Evolutionary conservation across 1,140 invertebrate genomes (phyloP), one percentile per base, ranked within the genome.

Genomic region (Radopholus similis): DNA sequence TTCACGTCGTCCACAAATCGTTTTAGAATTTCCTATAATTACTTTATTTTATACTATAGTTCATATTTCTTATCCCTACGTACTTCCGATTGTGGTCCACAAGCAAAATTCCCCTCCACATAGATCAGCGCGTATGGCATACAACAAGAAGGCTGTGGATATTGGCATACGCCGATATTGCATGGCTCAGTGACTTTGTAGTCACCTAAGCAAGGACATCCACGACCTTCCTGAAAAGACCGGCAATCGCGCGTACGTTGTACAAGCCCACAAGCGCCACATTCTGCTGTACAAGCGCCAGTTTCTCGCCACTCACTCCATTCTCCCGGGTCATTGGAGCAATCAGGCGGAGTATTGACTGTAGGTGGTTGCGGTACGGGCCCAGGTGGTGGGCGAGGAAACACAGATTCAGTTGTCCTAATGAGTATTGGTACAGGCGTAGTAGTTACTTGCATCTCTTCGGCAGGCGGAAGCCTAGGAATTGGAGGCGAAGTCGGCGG

Each of bases 181-280:
- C 73, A 74, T 11, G 72, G 68, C 18, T 74, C 58, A 15, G 71
- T 62, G 26, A 62, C 57, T 55, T 74, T 74, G 32, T 74, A 74
- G 42, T 77, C 75, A 11, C 73, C 73, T 72, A 44, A 8, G 40
- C 72, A 74, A 9, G 72, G 72, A 30, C 72, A 74, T 30, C 72
- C 72, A n/a, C 38, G 54, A 6, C 72, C 72, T 30, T 70, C 40
- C 23, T 76, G 74, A 44, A 38, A 74, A 21, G 73, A 76, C 26
- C 75, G 37, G 47, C 72, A 73, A 37, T 76, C 68, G 37, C 72
- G 42, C 47, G 35, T 58, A 30, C 67, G 44, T 42, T 77, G 57
- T 21, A 76, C 35, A 18, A 73, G 23, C 18, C 72, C 72, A 65
- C 74, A 74, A 23, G 72, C 74, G 6, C 72, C 72, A 44, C 72